A percentile compares a stretch with the other conserved stretches of the same genome.
These are phyloP conservation scores for Formica aserva DNA, from an alignment of 2,888 invertebrate species.

Conservation along the genomic window DNA sequence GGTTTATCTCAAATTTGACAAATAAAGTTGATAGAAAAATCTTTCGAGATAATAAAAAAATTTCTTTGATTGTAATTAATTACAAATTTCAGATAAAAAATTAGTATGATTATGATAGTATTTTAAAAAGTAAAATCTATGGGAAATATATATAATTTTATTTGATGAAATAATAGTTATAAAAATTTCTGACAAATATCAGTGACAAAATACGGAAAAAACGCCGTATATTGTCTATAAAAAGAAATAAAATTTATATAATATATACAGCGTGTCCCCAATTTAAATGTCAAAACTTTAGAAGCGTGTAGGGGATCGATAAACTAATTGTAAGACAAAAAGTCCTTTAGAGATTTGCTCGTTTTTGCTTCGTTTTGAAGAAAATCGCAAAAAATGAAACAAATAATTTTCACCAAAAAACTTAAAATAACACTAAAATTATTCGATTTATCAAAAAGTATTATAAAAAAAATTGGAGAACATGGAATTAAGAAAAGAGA, in stretches of 20 bases:
- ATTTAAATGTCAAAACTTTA: too few relatives aligned
- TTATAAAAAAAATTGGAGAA: too few relatives aligned
- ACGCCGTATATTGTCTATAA: background rate
- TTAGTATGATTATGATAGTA: background rate
- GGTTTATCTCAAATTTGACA: background rate
- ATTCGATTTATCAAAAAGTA: too few relatives aligned
- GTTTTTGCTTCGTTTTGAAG: too few relatives aligned
- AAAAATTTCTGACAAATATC: background rate
- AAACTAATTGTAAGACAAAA: too few relatives aligned
- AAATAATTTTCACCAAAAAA: too few relatives aligned
- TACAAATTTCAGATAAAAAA: background rate
- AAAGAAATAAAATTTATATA: background rate
- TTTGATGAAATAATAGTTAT: background rate
- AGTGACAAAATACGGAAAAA: conserved; percentile 10
- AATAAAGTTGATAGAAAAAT: background rate
- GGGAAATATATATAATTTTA: background rate
- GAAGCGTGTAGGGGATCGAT: too few relatives aligned
- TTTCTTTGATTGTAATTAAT: background rate
- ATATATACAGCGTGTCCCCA: background rate
- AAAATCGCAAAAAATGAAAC: too few relatives aligned
- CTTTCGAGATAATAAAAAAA: background rate
- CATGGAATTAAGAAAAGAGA: too few relatives aligned
- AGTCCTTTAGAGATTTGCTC: too few relatives aligned
- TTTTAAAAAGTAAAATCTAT: background rate
- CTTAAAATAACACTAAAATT: too few relatives aligned